Percentiles rank a stretch among this genome's conserved stretches.
Evolutionary conservation across 2,113 vertebrate genomes (phyloP).

Genomic region (Daphoenositta chrysoptera): DNA sequence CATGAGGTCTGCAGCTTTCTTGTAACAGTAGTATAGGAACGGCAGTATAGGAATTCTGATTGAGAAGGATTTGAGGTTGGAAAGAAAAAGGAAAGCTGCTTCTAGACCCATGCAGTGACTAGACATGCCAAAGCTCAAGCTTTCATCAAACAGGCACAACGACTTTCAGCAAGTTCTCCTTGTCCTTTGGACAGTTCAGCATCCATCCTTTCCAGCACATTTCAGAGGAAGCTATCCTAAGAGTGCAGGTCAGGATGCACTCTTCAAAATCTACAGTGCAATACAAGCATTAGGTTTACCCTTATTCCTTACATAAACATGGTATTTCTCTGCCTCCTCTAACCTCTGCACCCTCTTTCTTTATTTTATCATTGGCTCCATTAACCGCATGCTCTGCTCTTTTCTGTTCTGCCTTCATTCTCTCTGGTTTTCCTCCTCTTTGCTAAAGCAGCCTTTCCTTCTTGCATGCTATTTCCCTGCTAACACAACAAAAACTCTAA

Average conservation of each 20-base stretch:
- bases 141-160: neutral
- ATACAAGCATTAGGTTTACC: neutral
- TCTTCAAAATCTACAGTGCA: neutral
- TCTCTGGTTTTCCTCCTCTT: neutral
- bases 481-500: neutral
- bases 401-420: neutral
- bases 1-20: neutral
- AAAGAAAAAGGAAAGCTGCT: neutral
- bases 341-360: neutral
- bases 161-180: neutral
- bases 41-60: neutral
- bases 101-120: neutral
- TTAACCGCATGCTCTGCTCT: neutral
- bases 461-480: neutral
- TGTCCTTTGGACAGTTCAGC: neutral
- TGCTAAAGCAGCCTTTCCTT: neutral
- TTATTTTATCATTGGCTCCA: neutral
- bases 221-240: neutral
- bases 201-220: neutral
- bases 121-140: neutral
- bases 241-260: neutral
- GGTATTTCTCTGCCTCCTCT: neutral
- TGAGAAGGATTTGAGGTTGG: neutral
- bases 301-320: neutral
- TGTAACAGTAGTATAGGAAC: accelerated